Conservation (phyloP, 2,888 invertebrate species). For the Tolmerus cingulatus region DNA sequence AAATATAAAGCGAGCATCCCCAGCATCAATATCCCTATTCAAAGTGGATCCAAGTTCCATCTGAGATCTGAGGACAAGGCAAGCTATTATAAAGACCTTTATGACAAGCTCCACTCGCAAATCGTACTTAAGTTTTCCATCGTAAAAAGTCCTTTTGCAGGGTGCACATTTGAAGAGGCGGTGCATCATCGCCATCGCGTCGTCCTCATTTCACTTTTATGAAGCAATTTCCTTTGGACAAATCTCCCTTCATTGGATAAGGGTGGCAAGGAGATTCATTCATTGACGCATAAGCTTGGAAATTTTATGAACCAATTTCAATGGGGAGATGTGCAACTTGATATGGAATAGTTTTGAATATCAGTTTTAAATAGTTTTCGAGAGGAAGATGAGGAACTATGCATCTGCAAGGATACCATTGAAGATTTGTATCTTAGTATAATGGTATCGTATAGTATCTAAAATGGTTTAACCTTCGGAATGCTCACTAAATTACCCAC, state of each 20-base stretch:
- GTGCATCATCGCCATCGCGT: neutral
- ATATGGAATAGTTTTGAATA: neutral
- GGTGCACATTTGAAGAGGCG: neutral
- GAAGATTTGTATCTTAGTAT: neutral
- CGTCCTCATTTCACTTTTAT: slow-evolving; percentile 16
- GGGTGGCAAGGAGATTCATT: neutral
- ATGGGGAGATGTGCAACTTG: neutral
- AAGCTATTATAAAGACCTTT: neutral
- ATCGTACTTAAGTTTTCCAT: neutral
- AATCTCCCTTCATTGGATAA: slow-evolving; percentile 4
- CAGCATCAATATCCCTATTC: neutral
- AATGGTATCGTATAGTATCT: neutral
- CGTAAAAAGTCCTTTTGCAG: neutral
- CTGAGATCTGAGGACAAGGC: neutral
- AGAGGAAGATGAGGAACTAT: neutral
- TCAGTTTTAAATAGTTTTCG: neutral
- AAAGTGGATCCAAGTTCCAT: neutral
- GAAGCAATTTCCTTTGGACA: slow-evolving; percentile 28
- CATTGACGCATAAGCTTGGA: neutral
- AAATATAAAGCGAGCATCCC: neutral
- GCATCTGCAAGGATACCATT: neutral
- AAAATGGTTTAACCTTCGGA: neutral
- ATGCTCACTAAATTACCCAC: neutral
- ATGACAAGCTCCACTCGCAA: neutral
- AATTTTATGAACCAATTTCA: slow-evolving; percentile 6